Base-by-base conservation (phyloP, 1,140 invertebrate genomes). In the Bombyx mandarina region DNA sequence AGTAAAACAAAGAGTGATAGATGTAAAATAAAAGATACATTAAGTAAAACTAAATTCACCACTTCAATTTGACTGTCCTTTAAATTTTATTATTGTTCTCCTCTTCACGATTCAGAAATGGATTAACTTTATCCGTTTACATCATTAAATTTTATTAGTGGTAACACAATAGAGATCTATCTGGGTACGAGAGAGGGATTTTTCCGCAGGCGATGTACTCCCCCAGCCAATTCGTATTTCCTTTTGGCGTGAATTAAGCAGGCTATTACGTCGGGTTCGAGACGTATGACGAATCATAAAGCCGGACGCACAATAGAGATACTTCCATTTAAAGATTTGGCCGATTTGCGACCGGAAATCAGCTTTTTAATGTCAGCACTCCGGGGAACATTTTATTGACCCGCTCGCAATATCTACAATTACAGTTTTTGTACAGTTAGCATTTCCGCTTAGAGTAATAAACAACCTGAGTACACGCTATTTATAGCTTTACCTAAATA, bases 81-180 rank as follows among this genome's bases (percentile, higher is more conserved):
- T 35, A 35, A 35, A 35, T 35, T 35, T 35, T 35, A 35, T 35
- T 35, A 35, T 35, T 5, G 26, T 35, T 68, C 67, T 74, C 69
- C 75, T 53, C 56, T 61, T 77, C 61, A 62, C 54, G 67, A 82
- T 63, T 80, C 74, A 79, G 74, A 82, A 22, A 51, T 83, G 79
- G 81, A 82, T 83, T 82, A 79, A 66, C 72, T 77, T 74, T 85
- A 86, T 86, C 80, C 80, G 80, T 87, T 87, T 85, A 87, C 84
- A 84, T 84, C 82, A 87, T 85, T 87, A 87, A 85, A 87, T 85
- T 87, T 85, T 87, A 87, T 85, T 85, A 84, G 77, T 73, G 65
- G 77, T 71, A 75, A 75, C 66, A 85, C 80, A 84, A 85, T 84
- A 62, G 71, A 56, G 61, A 58, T 63, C 65, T 67, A 67, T 74